Conservation (phyloP, 2,797 vertebrate species). For the Eulemur rubriventer region DNA sequence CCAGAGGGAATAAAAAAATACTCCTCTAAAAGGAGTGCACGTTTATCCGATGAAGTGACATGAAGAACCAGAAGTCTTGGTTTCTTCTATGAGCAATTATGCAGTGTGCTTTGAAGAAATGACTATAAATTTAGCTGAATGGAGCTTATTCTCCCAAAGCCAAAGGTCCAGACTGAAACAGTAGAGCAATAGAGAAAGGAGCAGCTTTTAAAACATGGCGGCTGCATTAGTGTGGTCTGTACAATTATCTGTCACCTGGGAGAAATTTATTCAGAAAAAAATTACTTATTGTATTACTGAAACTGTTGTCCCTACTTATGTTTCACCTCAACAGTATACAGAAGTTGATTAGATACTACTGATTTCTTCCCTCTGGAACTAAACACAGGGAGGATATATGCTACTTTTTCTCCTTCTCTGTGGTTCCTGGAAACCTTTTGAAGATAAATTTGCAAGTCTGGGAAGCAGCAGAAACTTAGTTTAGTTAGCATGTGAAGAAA, state of each 20-base stretch:
- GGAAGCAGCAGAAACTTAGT: neutral
- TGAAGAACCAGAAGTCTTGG: neutral
- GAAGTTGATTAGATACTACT: neutral
- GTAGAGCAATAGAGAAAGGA: neutral
- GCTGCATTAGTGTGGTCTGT: conserved; percentile 24
- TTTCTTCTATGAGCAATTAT: conserved; percentile 53
- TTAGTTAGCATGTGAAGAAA: conserved; percentile 35
- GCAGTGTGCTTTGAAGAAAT: conserved; percentile 31
- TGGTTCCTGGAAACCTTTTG: conserved; percentile 24
- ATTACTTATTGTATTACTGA: conserved; percentile 7
- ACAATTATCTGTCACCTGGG: conserved; percentile 50
- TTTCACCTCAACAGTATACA: neutral
- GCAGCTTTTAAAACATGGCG: conserved; percentile 48
- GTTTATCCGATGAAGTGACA: conserved; percentile 30
- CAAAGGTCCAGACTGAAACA: neutral
- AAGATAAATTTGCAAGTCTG: conserved; percentile 41
- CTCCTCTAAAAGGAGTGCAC: neutral
- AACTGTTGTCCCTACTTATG: conserved; percentile 1
- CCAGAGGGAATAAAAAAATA: neutral
- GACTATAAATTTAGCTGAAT: conserved; percentile 48
- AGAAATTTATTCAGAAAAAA: conserved; percentile 26
- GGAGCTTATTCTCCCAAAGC: conserved; percentile 20
- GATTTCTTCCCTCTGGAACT: conserved; percentile 46
- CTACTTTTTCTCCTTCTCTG: neutral
- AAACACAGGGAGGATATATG: neutral